Conservation (phyloP, 92 coral and sea anemone genomes). For the Isaurus tuberculatus region DNA sequence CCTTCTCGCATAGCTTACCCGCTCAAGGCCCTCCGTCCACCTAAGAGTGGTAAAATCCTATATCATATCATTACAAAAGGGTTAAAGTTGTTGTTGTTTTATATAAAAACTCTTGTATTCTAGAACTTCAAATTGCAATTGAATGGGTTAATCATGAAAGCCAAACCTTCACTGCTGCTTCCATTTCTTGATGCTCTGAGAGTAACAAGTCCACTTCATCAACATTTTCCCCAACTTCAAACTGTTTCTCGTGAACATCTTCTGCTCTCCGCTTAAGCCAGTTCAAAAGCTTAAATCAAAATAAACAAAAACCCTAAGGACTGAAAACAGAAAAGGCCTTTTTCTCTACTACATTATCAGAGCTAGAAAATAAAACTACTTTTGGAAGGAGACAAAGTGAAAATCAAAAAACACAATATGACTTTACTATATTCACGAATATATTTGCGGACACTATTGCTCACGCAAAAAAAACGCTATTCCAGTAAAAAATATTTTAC, state of each 20-base stretch:
- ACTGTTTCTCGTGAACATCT: slow-evolving; percentile 67
- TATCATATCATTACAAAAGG: no score
- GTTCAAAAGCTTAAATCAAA: slow-evolving; percentile 65
- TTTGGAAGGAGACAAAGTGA: no score
- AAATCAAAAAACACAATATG: no score
- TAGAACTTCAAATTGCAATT: neutral
- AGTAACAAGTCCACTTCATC: slow-evolving; percentile 75
- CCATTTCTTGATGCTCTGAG: slow-evolving; percentile 72
- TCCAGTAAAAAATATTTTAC: no score
- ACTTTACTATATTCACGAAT: no score
- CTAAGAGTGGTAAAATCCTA: no score
- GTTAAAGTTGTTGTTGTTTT: no score
- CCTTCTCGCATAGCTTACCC: no score
- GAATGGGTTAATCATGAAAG: neutral
- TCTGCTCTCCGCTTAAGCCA: slow-evolving; percentile 82
- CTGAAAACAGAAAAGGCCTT: neutral
- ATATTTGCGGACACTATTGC: no score
- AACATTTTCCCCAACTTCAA: slow-evolving; percentile 81
- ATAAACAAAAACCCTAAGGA: neutral
- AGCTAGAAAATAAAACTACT: neutral
- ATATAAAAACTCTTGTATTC: no score
- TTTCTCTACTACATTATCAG: neutral
- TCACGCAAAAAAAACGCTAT: no score
- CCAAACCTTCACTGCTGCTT: slow-evolving; percentile 83
- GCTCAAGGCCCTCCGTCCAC: no score